Evolutionary conservation across 2,797 vertebrate species (phyloP).

Genomic region (Spinus pinus): DNA sequence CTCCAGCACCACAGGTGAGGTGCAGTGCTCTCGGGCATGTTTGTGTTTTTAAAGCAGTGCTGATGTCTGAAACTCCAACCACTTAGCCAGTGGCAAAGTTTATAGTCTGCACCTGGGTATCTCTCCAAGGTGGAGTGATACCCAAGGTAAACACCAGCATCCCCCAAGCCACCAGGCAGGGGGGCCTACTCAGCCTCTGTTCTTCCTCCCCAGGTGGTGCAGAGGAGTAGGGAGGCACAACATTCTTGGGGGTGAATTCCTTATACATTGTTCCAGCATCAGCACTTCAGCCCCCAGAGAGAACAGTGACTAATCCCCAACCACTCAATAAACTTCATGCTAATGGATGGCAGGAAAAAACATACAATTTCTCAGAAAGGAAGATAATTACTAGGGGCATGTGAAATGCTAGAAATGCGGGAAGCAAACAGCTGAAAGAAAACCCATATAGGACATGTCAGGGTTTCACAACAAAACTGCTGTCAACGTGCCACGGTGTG

Average conservation of each 20-base stretch:
- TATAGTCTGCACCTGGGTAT: rapidly evolving
- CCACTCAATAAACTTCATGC: background rate
- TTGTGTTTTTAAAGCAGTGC: background rate
- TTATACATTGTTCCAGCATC: background rate
- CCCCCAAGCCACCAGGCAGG: rapidly evolving
- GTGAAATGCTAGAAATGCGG: background rate
- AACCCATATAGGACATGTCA: background rate
- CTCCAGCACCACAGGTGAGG: background rate
- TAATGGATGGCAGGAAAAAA: background rate
- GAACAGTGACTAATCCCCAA: background rate
- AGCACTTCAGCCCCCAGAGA: background rate
- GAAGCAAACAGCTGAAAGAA: background rate
- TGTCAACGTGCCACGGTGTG: background rate
- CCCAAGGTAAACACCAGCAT: background rate
- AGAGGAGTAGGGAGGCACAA: background rate
- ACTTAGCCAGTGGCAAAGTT: background rate
- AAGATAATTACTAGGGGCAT: background rate
- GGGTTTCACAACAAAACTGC: background rate
- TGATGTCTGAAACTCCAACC: background rate
- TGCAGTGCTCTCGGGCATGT: rapidly evolving
- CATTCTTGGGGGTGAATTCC: background rate
- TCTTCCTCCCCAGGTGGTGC: background rate
- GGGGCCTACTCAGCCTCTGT: background rate
- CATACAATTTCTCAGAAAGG: background rate
- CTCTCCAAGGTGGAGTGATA: background rate